Conservation (phyloP, 35 echinoderm and acorn worm species). For the Ptychodera flava region DNA sequence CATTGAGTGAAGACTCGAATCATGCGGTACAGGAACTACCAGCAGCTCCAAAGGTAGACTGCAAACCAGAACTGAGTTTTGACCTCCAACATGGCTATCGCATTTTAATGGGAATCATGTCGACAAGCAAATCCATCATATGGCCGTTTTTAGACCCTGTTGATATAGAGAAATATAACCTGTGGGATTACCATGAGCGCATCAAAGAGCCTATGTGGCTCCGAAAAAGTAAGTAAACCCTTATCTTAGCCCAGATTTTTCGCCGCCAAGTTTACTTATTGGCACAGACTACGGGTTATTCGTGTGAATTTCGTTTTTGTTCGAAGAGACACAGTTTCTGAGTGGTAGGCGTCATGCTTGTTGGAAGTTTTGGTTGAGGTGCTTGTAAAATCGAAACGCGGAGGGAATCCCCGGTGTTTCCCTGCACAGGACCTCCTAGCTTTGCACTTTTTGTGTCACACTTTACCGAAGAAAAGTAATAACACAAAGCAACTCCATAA, state of each 20-base stretch:
- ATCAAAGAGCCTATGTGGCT: constrained; percentile 74
- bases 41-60: neutral
- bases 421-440: neutral
- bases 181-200: constrained; percentile 62
- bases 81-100: constrained; percentile 51
- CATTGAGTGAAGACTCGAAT: neutral
- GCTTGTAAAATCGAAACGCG: neutral
- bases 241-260: neutral
- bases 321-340: too few relatives aligned
- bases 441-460: neutral
- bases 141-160: constrained; percentile 66
- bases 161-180: constrained; percentile 23
- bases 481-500: too few relatives aligned
- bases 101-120: constrained; percentile 38
- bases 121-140: constrained; percentile 39
- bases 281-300: too few relatives aligned
- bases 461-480: too few relatives aligned
- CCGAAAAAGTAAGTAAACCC: constrained; percentile 41
- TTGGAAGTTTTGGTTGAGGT: too few relatives aligned
- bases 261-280: neutral
- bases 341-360: neutral
- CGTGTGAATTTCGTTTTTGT: too few relatives aligned
- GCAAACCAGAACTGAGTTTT: constrained; percentile 5
- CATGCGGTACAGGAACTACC: neutral
- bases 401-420: neutral